These are phyloP conservation scores for Protonemura montana DNA, from an alignment of 2,888 invertebrate genomes.

Conservation along the genomic window DNA sequence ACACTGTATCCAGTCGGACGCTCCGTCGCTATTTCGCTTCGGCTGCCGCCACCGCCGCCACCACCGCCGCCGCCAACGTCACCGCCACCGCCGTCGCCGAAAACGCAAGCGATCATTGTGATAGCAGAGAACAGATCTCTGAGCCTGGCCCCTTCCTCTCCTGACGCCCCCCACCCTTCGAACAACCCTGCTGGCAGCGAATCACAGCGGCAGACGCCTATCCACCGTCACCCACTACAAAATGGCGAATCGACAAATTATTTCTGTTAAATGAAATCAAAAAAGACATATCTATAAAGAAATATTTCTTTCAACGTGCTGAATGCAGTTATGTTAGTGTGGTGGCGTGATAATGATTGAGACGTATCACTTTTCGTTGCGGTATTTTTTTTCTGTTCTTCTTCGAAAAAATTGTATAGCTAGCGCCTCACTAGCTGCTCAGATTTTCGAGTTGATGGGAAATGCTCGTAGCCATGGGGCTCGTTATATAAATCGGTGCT, in stretches of 20 bases:
- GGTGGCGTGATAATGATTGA: neutral
- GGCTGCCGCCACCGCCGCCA: neutral
- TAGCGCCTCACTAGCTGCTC: neutral
- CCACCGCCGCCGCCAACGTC: neutral
- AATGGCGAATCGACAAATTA: constrained; percentile 32
- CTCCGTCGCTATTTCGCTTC: neutral
- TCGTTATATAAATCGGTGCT: no score
- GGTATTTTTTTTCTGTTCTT: neutral
- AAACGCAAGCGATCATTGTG: neutral
- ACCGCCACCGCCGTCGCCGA: neutral
- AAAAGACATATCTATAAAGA: neutral
- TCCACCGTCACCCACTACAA: constrained; percentile 34
- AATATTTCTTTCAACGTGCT: neutral
- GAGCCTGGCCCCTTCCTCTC: neutral
- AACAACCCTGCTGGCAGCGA: constrained; percentile 19
- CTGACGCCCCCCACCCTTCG: neutral
- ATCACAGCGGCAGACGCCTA: constrained; percentile 17
- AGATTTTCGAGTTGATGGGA: no score
- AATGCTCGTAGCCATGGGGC: no score
- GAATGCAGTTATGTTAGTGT: neutral
- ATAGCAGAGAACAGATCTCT: constrained; percentile 5
- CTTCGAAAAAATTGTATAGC: neutral
- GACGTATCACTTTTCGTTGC: neutral
- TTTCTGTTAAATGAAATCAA: constrained; percentile 17
- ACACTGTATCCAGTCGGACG: neutral